Conservation (phyloP, 2,797 vertebrate species). For the Microctenopoma steveboyesi region DNA sequence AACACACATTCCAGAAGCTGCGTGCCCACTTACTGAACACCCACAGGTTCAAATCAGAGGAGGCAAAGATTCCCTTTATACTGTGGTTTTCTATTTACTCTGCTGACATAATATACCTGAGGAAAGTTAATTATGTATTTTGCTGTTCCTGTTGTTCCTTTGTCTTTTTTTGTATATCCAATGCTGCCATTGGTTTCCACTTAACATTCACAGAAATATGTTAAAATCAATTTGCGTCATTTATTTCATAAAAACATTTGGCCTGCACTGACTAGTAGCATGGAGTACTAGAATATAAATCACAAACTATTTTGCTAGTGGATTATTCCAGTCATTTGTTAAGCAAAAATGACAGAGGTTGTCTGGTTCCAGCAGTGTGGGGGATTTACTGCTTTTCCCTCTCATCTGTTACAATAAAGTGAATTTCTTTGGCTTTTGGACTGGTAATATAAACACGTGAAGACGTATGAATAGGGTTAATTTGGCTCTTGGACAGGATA, state of each 20-base stretch:
- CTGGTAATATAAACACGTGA: background rate
- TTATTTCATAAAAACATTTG: background rate
- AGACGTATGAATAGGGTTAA: background rate
- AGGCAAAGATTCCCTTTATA: constrained; percentile 31
- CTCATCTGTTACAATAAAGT: background rate
- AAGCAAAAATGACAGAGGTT: background rate
- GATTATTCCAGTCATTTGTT: background rate
- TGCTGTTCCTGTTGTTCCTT: background rate
- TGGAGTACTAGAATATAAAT: background rate
- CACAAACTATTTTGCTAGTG: background rate
- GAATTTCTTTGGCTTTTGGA: background rate
- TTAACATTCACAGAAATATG: background rate
- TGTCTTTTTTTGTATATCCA: background rate
- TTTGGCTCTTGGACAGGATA: background rate
- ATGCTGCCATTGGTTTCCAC: background rate
- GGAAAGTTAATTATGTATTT: background rate
- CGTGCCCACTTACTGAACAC: constrained; percentile 42
- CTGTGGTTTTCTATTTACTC: background rate
- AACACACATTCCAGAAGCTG: constrained; percentile 26
- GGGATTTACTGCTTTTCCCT: background rate
- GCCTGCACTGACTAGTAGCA: background rate
- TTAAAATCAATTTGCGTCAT: no score
- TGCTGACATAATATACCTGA: constrained; percentile 2
- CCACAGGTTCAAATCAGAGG: constrained; percentile 38
- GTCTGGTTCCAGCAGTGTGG: background rate